A percentile compares a stretch with the other conserved stretches of the same genome.
These are phyloP conservation scores for Cryptocephalus moraei DNA, from an alignment of 2,888 invertebrate genomes.

Conservation along the genomic window DNA sequence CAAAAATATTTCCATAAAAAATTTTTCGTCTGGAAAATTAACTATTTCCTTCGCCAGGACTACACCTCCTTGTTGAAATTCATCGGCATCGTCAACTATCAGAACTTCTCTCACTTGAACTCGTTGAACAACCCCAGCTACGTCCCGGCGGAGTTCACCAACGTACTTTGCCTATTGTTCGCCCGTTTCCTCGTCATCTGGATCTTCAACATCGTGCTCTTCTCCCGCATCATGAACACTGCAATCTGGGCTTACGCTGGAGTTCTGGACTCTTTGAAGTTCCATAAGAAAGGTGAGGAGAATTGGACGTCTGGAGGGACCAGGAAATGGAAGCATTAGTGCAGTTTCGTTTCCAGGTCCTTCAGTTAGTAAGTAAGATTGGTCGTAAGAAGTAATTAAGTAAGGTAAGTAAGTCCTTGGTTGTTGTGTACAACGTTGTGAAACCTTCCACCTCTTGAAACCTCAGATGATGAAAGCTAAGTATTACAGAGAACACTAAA, in stretches of 20 bases:
- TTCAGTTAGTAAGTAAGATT: no score
- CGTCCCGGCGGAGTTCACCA: background rate
- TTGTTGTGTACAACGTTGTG: no score
- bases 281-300: background rate
- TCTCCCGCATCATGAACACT: background rate
- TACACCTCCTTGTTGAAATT: background rate
- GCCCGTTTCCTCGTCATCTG: background rate
- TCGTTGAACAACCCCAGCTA: background rate
- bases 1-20: no score
- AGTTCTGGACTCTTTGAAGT: background rate
- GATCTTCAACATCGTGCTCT: background rate
- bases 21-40: background rate
- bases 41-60: no score
- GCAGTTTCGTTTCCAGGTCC: no score
- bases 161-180: background rate
- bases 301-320: no score
- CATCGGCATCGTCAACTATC: background rate
- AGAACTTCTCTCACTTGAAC: background rate
- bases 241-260: background rate
- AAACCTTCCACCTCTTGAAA: no score
- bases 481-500: no score
- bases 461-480: no score
- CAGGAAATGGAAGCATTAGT: no score
- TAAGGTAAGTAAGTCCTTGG: no score
- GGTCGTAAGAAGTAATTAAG: no score